phyloP scores from a whole-genome alignment of 2,797 vertebrate species.

The Acanthopagrus latus region DNA sequence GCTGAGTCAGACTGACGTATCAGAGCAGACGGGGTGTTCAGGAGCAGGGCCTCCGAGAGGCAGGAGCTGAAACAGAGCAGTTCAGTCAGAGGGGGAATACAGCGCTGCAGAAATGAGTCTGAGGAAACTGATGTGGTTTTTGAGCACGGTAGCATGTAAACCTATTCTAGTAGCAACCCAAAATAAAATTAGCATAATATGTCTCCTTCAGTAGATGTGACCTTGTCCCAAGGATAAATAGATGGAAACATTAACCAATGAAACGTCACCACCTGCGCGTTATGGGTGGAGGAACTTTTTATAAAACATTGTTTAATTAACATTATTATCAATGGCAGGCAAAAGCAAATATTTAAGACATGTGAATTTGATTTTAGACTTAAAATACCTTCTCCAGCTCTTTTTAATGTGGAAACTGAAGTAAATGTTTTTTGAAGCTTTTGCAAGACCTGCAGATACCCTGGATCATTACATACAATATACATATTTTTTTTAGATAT shows the following conservation, averaged over 20 bases:
- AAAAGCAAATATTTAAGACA: neutral
- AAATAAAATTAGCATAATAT: too few species aligned
- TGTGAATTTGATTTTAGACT: neutral
- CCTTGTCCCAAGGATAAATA: too few species aligned
- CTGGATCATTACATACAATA: conserved; percentile 13
- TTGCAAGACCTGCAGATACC: conserved; percentile 57
- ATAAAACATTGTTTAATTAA: neutral
- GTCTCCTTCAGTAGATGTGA: too few species aligned
- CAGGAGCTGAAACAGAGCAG: too few species aligned
- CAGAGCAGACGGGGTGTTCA: too few species aligned
- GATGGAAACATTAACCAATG: neutral
- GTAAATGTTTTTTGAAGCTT: neutral
- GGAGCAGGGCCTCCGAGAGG: too few species aligned
- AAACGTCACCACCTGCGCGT: neutral
- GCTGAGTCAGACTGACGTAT: too few species aligned
- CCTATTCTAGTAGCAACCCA: too few species aligned
- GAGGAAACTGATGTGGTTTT: too few species aligned
- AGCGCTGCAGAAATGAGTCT: too few species aligned
- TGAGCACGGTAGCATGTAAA: too few species aligned
- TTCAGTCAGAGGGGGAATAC: too few species aligned
- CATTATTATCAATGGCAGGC: neutral
- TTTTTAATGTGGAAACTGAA: neutral
- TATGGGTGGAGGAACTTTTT: neutral
- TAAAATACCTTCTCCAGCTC: neutral
- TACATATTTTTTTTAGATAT: neutral